Conservation (phyloP, 2,113 vertebrate species). For the Vidua macroura region DNA sequence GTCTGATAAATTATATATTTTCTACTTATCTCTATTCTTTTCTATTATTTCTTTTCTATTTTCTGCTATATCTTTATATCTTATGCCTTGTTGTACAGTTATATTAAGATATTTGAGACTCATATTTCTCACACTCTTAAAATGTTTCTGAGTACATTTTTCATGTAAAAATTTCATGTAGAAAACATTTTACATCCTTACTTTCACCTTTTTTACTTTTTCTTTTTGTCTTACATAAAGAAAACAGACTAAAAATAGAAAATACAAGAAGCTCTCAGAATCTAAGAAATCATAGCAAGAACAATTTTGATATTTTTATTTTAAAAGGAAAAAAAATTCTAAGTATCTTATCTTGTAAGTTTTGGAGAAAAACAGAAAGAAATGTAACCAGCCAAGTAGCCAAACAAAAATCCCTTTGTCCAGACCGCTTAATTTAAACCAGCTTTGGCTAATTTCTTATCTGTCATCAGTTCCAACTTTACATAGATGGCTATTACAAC, state of each 20-base stretch:
- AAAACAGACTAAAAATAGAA: not conserved
- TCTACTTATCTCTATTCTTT: not conserved
- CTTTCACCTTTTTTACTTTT: not conserved
- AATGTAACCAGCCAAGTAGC: not conserved
- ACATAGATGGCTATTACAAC: not conserved
- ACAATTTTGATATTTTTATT: not conserved
- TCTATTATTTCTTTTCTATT: not conserved
- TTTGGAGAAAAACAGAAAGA: not conserved
- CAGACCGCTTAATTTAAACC: slow-evolving; percentile 25
- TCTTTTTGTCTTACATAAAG: not conserved
- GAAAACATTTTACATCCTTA: not conserved
- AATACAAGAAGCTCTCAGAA: not conserved
- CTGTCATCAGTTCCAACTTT: slow-evolving; percentile 38
- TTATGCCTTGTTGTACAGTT: not conserved
- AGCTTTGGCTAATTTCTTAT: slow-evolving; percentile 48
- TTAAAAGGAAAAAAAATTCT: not conserved
- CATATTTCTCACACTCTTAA: not conserved
- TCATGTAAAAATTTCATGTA: not conserved
- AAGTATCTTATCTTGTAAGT: not conserved
- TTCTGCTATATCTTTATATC: not conserved
- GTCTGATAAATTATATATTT: not conserved
- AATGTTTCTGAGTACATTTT: not conserved
- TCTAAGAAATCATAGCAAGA: not conserved
- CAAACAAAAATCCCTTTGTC: slow-evolving; percentile 10
- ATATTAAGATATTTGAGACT: not conserved